Conservation (phyloP, 2,888 invertebrate species). For the Micropterix aruncella region DNA sequence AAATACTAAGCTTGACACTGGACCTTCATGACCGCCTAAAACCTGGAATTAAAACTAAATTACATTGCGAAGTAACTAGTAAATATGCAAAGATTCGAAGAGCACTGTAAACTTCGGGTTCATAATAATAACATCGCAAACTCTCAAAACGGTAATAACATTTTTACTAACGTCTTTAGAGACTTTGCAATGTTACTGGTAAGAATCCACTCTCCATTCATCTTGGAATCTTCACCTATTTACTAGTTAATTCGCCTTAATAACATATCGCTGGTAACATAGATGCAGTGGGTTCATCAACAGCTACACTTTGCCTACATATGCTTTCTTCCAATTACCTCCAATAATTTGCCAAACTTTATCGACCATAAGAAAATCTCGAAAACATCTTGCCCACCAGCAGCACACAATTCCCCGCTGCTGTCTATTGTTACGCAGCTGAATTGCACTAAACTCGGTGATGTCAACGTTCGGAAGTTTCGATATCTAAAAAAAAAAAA, state of each 20-base stretch:
- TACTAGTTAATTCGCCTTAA: no score
- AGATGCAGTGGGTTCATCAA: no score
- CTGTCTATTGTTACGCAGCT: slow-evolving; percentile 78
- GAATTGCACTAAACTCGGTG: slow-evolving; percentile 86
- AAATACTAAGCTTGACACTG: slow-evolving; percentile 73
- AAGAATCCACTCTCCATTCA: no score
- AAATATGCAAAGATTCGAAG: background rate
- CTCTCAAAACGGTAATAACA: no score
- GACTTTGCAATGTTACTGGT: no score
- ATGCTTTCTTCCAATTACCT: slow-evolving; percentile 53
- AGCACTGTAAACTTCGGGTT: no score
- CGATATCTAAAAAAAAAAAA: slow-evolving; percentile 57
- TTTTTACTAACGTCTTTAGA: no score
- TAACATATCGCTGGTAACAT: no score
- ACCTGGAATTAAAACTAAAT: slow-evolving; percentile 29
- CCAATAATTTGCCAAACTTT: slow-evolving; percentile 81
- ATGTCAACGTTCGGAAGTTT: slow-evolving; percentile 92
- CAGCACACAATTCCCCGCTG: slow-evolving; percentile 86
- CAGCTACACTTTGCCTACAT: no score
- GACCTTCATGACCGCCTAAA: slow-evolving; percentile 86
- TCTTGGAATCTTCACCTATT: no score
- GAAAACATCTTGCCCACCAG: slow-evolving; percentile 90
- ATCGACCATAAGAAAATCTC: slow-evolving; percentile 95
- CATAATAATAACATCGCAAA: no score
- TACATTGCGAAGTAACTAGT: background rate